Percentiles rank a stretch among this genome's conserved stretches.
Evolutionary conservation across 2,888 invertebrate species (phyloP).

Genomic region (Drosophila nr. medialis): DNA sequence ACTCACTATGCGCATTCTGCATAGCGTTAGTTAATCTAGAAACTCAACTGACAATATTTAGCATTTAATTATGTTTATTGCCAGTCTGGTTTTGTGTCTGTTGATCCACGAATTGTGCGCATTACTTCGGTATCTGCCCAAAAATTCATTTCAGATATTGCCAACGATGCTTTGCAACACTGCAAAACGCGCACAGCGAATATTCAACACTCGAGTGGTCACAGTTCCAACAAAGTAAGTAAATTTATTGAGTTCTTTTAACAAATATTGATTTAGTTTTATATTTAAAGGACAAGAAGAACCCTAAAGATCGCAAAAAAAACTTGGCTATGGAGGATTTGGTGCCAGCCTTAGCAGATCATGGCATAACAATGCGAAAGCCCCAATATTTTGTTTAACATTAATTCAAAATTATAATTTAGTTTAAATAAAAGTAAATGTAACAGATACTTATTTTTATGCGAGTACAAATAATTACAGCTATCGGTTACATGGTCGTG

Average conservation of each 20-base stretch:
- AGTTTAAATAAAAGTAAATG: slow-evolving; percentile 1
- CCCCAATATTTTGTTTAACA: slow-evolving; percentile 65
- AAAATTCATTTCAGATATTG: slow-evolving; percentile 98
- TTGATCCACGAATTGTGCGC: slow-evolving; percentile 95
- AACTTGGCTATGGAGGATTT: slow-evolving; percentile 98
- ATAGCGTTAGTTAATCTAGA: slow-evolving; percentile 40
- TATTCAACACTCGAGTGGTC: slow-evolving; percentile 67
- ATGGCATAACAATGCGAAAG: slow-evolving; percentile 97
- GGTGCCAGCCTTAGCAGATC: slow-evolving; percentile 96
- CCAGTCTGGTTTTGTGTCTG: slow-evolving; percentile 95
- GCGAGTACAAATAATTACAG: too few relatives aligned
- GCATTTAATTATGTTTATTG: neutral
- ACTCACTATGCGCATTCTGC: slow-evolving; percentile 47
- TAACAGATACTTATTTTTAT: too few relatives aligned
- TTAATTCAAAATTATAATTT: neutral
- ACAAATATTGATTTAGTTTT: slow-evolving; percentile 7
- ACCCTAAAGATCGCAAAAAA: slow-evolving; percentile 89
- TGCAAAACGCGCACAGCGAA: slow-evolving; percentile 92
- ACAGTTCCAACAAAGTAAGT: slow-evolving; percentile 56
- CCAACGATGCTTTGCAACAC: slow-evolving; percentile 98
- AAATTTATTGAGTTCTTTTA: neutral
- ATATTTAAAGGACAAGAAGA: slow-evolving; percentile 79
- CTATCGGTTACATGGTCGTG: too few relatives aligned
- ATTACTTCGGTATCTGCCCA: slow-evolving; percentile 97
- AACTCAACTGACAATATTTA: neutral